These are phyloP conservation scores for Bothrops jararaca DNA, from an alignment of 2,113 vertebrate species.

Conservation along the genomic window DNA sequence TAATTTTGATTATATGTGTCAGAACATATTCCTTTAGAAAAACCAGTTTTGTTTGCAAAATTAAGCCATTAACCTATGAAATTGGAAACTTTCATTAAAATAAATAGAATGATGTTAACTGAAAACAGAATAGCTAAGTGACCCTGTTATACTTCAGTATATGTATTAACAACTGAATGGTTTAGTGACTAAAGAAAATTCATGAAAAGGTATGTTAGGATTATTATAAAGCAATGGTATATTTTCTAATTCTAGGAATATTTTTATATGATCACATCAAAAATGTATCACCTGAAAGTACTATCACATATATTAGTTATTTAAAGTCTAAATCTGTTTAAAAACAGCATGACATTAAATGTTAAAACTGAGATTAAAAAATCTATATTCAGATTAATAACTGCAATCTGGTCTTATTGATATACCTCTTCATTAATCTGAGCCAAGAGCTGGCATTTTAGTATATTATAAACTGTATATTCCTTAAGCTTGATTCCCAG, in stretches of 20 bases:
- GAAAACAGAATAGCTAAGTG: slow-evolving; percentile 4
- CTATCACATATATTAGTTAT: neutral
- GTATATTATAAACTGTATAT: neutral
- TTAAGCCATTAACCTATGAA: neutral
- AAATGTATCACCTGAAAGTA: neutral
- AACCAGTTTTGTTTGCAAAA: neutral
- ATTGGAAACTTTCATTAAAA: neutral
- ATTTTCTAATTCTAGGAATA: neutral
- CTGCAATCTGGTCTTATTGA: neutral
- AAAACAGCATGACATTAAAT: neutral
- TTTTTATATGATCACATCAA: slow-evolving; percentile 4
- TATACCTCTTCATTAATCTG: neutral
- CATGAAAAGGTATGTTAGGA: slow-evolving; percentile 11
- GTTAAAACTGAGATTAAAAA: neutral
- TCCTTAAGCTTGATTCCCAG: neutral
- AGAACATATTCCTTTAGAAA: accelerated
- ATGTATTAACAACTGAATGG: neutral
- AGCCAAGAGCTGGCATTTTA: neutral
- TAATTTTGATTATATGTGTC: neutral
- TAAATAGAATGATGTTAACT: neutral
- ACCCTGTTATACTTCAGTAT: neutral
- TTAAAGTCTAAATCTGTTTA: neutral
- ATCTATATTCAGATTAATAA: neutral
- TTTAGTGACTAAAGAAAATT: neutral
- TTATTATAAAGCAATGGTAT: neutral